phyloP scores from a whole-genome alignment of 2,888 invertebrate genomes.

The Clusia tigrina region DNA sequence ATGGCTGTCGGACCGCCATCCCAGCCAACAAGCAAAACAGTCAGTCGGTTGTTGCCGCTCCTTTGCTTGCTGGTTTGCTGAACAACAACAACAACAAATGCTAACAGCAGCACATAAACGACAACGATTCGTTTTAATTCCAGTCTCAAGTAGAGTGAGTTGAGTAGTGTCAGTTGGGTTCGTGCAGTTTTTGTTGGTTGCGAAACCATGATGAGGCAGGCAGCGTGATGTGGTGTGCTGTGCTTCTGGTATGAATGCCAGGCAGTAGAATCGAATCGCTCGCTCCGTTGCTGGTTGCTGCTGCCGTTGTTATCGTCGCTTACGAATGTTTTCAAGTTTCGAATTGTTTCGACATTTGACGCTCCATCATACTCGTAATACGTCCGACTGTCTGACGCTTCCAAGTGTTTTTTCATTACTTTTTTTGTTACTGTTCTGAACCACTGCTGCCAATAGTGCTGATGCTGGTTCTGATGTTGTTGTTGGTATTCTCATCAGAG shows the following conservation, averaged over 20 bases:
- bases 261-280: background rate
- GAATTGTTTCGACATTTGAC: conserved; percentile 5
- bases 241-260: background rate
- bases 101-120: background rate
- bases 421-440: background rate
- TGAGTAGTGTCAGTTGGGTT: background rate
- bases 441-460: conserved; percentile 8
- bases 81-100: conserved; percentile 17
- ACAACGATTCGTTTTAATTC: conserved; percentile 24
- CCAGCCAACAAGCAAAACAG: conserved; percentile 12
- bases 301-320: conserved; percentile 8
- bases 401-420: conserved; percentile 13
- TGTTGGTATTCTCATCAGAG: conserved; percentile 12
- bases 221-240: background rate
- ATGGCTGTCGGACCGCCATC: background rate
- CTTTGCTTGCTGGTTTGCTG: background rate
- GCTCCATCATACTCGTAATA: background rate
- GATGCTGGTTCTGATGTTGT: conserved; percentile 1
- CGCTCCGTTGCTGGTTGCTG: background rate
- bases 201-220: background rate
- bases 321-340: background rate
- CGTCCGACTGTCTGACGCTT: background rate
- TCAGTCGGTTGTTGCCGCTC: conserved; percentile 6
- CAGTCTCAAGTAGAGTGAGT: conserved; percentile 6
- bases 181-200: background rate